A percentile compares a stretch with the other conserved stretches of the same genome.
Conservation (phyloP, 2,797 vertebrate genomes). For the Protonibea diacanthus region DNA sequence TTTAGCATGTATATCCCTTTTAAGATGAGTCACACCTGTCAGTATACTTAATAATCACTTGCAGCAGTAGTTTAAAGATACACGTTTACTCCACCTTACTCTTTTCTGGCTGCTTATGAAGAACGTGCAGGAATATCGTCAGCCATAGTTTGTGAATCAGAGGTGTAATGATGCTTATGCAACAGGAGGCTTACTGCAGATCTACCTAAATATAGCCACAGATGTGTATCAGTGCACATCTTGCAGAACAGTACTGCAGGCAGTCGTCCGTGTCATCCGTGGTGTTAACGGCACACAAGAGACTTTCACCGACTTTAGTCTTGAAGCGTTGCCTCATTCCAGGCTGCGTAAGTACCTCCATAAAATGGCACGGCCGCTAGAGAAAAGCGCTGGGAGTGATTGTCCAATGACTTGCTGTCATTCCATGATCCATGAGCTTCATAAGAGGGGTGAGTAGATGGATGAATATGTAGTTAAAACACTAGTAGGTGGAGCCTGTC, state of each 20-base stretch:
- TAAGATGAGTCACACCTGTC: background rate
- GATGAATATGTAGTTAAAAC: background rate
- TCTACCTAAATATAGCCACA: background rate
- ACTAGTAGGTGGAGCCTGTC: background rate
- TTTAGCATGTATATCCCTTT: background rate
- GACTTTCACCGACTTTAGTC: background rate
- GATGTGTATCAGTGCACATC: background rate
- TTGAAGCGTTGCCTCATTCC: background rate
- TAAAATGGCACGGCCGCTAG: background rate
- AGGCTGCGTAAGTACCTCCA: too few relatives aligned
- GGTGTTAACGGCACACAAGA: background rate
- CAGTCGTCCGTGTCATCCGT: background rate
- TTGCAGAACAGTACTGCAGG: background rate
- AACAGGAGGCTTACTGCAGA: background rate
- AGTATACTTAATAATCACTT: background rate
- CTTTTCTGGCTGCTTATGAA: too few relatives aligned
- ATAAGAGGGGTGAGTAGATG: background rate
- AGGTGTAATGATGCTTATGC: background rate
- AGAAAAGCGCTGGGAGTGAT: background rate
- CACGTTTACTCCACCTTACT: too few relatives aligned
- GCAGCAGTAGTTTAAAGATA: background rate
- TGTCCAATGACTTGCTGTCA: background rate
- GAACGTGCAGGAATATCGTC: background rate
- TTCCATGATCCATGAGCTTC: background rate
- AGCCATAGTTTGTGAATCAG: background rate